Base-by-base conservation (phyloP, 2,888 invertebrate genomes). In the Harpagoxenus sublaevis region DNA sequence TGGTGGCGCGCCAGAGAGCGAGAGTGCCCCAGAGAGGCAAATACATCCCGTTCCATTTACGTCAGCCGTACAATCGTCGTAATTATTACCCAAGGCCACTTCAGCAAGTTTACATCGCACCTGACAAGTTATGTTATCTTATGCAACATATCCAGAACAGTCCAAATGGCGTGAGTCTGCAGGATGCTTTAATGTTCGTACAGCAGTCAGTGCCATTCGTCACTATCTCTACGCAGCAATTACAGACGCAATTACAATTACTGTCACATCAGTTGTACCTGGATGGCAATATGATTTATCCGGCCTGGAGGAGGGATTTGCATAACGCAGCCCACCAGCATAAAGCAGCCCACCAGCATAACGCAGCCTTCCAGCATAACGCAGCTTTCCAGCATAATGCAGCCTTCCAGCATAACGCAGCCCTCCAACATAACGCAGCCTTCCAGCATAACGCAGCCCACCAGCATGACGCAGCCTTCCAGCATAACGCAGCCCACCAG, bases 1-100 rank as follows among this genome's bases (percentile, higher is more conserved):
- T 94, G 9, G 92, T 94, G 0, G 66, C 86, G 0, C 83, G 88
- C 4, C 94, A 94, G 65, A 10, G 35, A 6, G 0, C 6, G 35
- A 35, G 6, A 6, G 6, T 5, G 6, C 35, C 35, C 35, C 6
- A 4, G 35, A 35, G 6, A 35, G 0, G 5, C 35, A 35, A 6
- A 6, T 35, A 35, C 35, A 35, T 6, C 6, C 35, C 6, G 0
- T 6, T 6, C 35, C 35, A 6, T 35, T 35, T 6, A 0, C 35
- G 35, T 6, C 35, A 3, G 12, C 8, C 42, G 10, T 23, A 3
- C 3, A 55, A 23, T 55, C 73, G 73, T 12, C 28, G 12, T 23
- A 1, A 0, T 0, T 1, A 12, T 9, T 9, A 42, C 48, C 2
- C 62, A 5, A 65, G 8, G 3, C 8, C 18, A 15, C 5, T 35